phyloP scores from a whole-genome alignment of 2,888 invertebrate genomes.

The Aphidius colemani region DNA sequence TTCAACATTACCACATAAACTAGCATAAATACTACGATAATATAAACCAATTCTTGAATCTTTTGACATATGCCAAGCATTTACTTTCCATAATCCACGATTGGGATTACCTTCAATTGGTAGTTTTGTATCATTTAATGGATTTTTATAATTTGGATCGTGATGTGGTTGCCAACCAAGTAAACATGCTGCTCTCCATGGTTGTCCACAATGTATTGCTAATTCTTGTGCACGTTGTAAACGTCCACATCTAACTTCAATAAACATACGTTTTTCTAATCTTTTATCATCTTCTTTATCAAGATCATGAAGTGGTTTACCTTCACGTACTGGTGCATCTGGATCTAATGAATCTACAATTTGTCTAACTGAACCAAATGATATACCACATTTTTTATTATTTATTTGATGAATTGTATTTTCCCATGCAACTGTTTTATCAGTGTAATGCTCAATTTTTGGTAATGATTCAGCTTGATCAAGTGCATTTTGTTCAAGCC shows the following conservation, averaged over 20 bases:
- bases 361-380: constrained; percentile 65
- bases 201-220: constrained; percentile 85
- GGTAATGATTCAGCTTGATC: constrained; percentile 62
- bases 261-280: constrained; percentile 56
- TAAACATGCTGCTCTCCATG: constrained; percentile 88
- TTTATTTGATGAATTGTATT: constrained; percentile 84
- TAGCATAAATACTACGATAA: constrained; percentile 56
- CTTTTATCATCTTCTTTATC: constrained; percentile 80
- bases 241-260: constrained; percentile 79
- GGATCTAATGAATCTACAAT: constrained; percentile 81
- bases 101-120: constrained; percentile 83
- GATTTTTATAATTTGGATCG: constrained; percentile 73
- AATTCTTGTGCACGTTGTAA: constrained; percentile 83
- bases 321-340: constrained; percentile 83
- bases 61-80: constrained; percentile 66
- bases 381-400: constrained; percentile 61
- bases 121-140: constrained; percentile 53
- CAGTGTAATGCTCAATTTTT: constrained; percentile 75
- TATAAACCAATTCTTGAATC: constrained; percentile 51
- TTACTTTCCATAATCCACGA: constrained; percentile 79
- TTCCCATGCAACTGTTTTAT: constrained; percentile 86
- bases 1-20: constrained; percentile 80
- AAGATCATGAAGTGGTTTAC: constrained; percentile 79
- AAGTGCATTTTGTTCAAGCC: constrained; percentile 84
- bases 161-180: constrained; percentile 90